Base-by-base conservation (phyloP, 2,113 vertebrate species). In the Noctilio leporinus region DNA sequence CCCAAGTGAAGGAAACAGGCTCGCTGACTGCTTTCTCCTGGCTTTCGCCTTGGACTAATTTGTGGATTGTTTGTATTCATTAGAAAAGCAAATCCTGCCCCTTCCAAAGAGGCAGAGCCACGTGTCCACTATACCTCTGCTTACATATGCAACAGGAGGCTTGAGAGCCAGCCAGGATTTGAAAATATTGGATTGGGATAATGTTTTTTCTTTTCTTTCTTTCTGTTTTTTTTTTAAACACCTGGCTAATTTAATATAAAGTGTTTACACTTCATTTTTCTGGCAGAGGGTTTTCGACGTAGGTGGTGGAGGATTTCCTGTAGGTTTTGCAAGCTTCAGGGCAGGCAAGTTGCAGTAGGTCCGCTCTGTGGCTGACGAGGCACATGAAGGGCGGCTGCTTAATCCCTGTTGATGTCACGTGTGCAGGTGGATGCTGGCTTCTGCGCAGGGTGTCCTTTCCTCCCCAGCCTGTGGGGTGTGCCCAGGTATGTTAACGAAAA, bases 271-370 rank as follows among this genome's bases (percentile, higher is more conserved):
- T 96, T 97, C 81, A 43, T 90, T 24, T 76, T 97, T 95, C 95
- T 97, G 96, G 81, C 95, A 76, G 57, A 16, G 47, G 35, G 10
- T 76, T 86, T 67, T 67, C 78, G 81, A 1, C 89, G 96, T 97
- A 92, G 97, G 94, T 96, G 93, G 95, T 90, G 17, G 72, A 94
- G 96, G 87, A 86, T 94, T 97, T 97, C 95, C 88, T 97, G 70
- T 95, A 96, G 86, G 97, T 96, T 85, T 96, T 93, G 28, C 91
- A 77, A 97, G 94, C 96, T 70, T 57, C 95, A 43, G 40, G 55
- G 69, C 89, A 96, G 94, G 0, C 7, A 76, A 59, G 78, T 86
- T 84, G 93, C 53, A 47, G 17, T 94, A 35, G 77, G 72, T 38
- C 19, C 62, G 90, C 67, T 93, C 76, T 91, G 93, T 80, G 88